Evolutionary conservation across 1,140 invertebrate species (phyloP).

Genomic region (Venustaconcha ellipsiformis): DNA sequence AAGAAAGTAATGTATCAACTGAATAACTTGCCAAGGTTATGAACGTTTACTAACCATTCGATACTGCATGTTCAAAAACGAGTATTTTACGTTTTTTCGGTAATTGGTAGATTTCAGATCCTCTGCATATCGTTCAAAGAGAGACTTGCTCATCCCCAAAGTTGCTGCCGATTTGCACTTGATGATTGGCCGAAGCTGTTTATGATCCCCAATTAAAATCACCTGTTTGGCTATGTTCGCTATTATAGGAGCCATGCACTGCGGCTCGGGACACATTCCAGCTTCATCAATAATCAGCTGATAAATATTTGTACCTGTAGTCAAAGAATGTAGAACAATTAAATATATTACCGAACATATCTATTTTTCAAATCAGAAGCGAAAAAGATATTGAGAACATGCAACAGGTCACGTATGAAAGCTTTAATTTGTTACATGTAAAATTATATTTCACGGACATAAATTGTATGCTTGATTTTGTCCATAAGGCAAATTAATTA

Average conservation of each 20-base stretch:
- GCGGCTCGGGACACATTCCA: conserved; percentile 60
- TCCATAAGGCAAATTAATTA: too few relatives aligned
- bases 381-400: conserved; percentile 7
- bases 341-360: too few relatives aligned
- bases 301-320: conserved; percentile 15
- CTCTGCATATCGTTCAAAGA: conserved; percentile 45
- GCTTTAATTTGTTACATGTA: too few relatives aligned
- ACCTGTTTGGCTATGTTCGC: conserved; percentile 43
- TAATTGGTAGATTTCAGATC: neutral
- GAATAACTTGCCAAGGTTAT: conserved; percentile 1
- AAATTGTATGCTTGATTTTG: too few relatives aligned
- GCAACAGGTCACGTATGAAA: too few relatives aligned
- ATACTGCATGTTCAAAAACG: conserved; percentile 51
- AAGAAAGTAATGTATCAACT: neutral
- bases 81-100: conserved; percentile 6
- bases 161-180: conserved; percentile 41
- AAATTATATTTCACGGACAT: too few relatives aligned
- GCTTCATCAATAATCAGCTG: conserved; percentile 57
- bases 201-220: conserved; percentile 62
- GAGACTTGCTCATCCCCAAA: conserved; percentile 49
- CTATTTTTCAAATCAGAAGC: too few relatives aligned
- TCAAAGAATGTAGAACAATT: too few relatives aligned
- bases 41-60: conserved; percentile 49
- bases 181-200: conserved; percentile 57
- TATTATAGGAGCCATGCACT: conserved; percentile 51